A percentile compares a stretch with the other conserved stretches of the same genome.
Evolutionary conservation across 2,113 vertebrate genomes (phyloP).

Genomic region (Corydoras sp.): DNA sequence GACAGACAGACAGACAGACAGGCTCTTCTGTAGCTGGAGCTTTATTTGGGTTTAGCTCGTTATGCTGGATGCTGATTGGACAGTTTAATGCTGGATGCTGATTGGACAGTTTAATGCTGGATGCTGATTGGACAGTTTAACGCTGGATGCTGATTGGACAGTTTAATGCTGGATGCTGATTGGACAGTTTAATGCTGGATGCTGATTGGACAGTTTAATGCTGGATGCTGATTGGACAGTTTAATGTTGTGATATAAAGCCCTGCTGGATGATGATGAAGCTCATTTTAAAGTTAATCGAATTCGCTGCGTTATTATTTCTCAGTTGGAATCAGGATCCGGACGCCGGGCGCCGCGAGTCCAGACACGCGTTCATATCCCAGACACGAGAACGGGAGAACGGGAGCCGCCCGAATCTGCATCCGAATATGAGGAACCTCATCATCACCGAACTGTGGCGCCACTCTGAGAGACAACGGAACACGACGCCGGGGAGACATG

Average conservation of each 20-base stretch:
- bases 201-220: neutral
- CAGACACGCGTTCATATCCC: constrained; percentile 34
- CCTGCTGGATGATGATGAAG: constrained; percentile 31
- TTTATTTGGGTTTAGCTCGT: too few relatives aligned
- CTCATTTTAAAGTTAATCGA: constrained; percentile 31
- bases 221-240: neutral
- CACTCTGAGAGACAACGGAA: too few relatives aligned
- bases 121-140: neutral
- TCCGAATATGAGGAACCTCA: neutral
- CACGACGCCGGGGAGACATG: too few relatives aligned
- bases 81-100: neutral
- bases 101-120: neutral
- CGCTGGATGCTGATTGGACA: neutral
- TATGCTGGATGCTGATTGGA: neutral
- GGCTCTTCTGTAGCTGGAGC: too few relatives aligned
- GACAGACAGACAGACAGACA: too few relatives aligned
- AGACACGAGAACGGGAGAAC: constrained; percentile 13
- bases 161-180: neutral
- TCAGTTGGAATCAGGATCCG: constrained; percentile 26
- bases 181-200: neutral
- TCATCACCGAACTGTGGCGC: too few relatives aligned
- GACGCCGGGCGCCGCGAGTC: constrained; percentile 27
- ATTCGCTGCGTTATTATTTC: constrained; percentile 35
- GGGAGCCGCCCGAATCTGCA: constrained; percentile 26
- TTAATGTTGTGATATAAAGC: constrained; percentile 14